phyloP scores from a whole-genome alignment of 2,797 vertebrate species.

The Fistularia commersonii region DNA sequence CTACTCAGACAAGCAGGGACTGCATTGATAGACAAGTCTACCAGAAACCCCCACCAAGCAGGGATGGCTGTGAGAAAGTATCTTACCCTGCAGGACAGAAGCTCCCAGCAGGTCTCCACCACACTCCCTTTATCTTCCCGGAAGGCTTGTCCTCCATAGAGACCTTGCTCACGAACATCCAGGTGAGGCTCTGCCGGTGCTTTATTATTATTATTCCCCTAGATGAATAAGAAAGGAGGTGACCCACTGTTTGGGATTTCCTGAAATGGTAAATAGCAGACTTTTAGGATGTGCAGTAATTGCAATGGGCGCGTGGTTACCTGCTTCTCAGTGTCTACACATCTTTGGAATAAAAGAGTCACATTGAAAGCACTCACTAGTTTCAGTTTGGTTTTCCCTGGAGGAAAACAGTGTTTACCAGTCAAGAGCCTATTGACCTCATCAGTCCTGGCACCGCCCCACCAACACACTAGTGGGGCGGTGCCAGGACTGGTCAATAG shows the following conservation, averaged over 20 bases:
- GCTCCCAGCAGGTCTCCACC: constrained; percentile 88
- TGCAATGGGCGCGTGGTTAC: constrained; percentile 64
- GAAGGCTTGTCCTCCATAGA: constrained; percentile 99
- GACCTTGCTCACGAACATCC: constrained; percentile 98
- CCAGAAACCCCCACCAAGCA: constrained; percentile 74
- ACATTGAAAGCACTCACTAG: constrained; percentile 29
- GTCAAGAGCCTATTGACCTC: constrained; percentile 20
- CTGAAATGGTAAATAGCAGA: constrained; percentile 60
- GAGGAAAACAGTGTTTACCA: neutral
- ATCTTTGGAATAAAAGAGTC: constrained; percentile 56
- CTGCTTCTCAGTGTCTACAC: constrained; percentile 62
- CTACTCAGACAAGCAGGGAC: constrained; percentile 85
- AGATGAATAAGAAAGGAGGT: constrained; percentile 58
- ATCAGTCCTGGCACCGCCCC: too few relatives aligned
- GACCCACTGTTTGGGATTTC: constrained; percentile 61
- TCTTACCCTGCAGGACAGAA: constrained; percentile 87
- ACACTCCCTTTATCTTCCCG: constrained; percentile 94
- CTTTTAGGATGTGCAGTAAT: constrained; percentile 55
- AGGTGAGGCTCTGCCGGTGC: constrained; percentile 82
- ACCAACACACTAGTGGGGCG: too few relatives aligned
- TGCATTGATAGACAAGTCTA: constrained; percentile 92
- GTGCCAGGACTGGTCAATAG: too few relatives aligned
- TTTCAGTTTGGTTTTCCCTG: constrained; percentile 33
- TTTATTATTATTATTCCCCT: constrained; percentile 52
- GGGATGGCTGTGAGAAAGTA: constrained; percentile 87